These are phyloP conservation scores for Coenonympha arcania DNA, from an alignment of 2,888 invertebrate genomes.

Conservation along the genomic window DNA sequence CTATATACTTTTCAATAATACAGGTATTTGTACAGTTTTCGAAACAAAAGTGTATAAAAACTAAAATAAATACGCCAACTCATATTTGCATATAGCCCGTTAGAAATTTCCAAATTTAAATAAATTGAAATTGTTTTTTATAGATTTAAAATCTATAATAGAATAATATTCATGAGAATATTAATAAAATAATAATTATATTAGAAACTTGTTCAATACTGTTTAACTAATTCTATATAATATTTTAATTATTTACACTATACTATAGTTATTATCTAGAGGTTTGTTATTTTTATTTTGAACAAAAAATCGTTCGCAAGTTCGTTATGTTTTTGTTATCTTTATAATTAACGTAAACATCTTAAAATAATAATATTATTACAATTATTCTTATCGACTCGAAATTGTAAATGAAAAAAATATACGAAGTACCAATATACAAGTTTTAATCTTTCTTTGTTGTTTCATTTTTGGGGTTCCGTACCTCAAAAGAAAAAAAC, in stretches of 20 bases:
- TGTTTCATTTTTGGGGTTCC: too few relatives aligned
- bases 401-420: constrained; percentile 70
- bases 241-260: constrained; percentile 51
- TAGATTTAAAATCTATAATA: constrained; percentile 50
- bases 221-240: constrained; percentile 58
- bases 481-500: too few relatives aligned
- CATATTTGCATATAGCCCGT: constrained; percentile 34
- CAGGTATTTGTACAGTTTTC: constrained; percentile 45
- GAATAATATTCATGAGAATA: constrained; percentile 40
- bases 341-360: constrained; percentile 52
- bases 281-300: constrained; percentile 55
- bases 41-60: constrained; percentile 9
- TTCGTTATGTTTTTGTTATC: constrained; percentile 62
- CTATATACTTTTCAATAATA: constrained; percentile 37
- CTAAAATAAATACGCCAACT: constrained; percentile 16
- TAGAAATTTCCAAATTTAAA: constrained; percentile 48
- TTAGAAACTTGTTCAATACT: constrained; percentile 68
- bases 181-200: too few relatives aligned
- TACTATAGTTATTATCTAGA: constrained; percentile 55
- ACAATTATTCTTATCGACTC: constrained; percentile 68
- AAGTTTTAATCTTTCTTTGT: constrained; percentile 69
- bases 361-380: constrained; percentile 63
- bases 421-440: constrained; percentile 75
- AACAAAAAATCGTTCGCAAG: constrained; percentile 37
- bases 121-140: constrained; percentile 33